A percentile compares a stretch with the other conserved stretches of the same genome.
These are phyloP conservation scores for Amiota communis DNA, from an alignment of 2,888 invertebrate genomes.

Conservation along the genomic window DNA sequence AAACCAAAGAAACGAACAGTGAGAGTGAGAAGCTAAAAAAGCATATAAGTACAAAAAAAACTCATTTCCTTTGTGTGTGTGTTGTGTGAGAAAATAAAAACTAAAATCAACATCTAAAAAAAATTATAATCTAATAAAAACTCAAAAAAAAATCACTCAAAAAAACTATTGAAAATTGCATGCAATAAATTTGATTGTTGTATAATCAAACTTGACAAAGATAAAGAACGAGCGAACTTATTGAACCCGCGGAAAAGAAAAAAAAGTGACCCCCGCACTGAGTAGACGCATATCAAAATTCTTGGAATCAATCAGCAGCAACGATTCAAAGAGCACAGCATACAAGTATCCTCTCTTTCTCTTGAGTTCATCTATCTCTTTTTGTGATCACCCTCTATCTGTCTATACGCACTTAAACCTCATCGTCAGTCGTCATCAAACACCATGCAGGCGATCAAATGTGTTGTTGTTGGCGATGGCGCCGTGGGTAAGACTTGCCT, in stretches of 20 bases:
- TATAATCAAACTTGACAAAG: conserved; percentile 57
- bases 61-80: not conserved
- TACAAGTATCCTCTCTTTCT: not conserved
- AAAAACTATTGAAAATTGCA: conserved; percentile 29
- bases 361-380: not conserved
- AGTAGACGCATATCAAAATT: conserved; percentile 4
- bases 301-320: conserved; percentile 10
- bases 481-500: conserved; percentile 72
- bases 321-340: not conserved
- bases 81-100: conserved; percentile 30
- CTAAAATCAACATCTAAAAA: not conserved
- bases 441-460: conserved; percentile 71
- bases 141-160: conserved; percentile 4
- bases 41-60: not conserved
- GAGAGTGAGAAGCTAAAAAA: not conserved
- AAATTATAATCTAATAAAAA: not conserved
- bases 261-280: conserved; percentile 17
- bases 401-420: too few species aligned
- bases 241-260: conserved; percentile 39
- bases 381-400: not conserved
- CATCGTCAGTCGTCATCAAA: not conserved
- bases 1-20: not conserved
- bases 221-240: conserved; percentile 38
- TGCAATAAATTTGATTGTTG: conserved; percentile 41
- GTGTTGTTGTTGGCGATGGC: conserved; percentile 72